Base-by-base conservation (phyloP, 1,140 invertebrate genomes). In the Macrotrachela quadricornifera region DNA sequence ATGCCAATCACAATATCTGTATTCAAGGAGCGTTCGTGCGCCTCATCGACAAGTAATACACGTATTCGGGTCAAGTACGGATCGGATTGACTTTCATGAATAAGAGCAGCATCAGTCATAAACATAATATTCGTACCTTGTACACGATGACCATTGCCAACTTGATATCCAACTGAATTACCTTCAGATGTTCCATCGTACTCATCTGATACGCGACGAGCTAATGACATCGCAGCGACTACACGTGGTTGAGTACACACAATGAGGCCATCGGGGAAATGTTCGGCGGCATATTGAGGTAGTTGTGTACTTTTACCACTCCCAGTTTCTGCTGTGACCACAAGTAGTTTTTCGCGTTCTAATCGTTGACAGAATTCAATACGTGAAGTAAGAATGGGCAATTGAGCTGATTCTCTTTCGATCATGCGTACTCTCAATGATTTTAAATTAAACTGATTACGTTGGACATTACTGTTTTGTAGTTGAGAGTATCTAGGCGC, bases 41-140 rank as follows among this genome's bases (percentile, higher is more conserved):
- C 91, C 76, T 97, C 91, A 66, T 96, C 91, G 90, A 96, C 96
- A 47, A 96, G 94, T 50, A 96, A 77, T 0, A 83, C 86, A 62
- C 83, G 83, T 70, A 96, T 96, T 63, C 87, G 78, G 64, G 95
- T 91, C 46, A 97, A 71, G 67, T 96, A 90, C 0, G 86, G 78
- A 63, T 96, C 90, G 1, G 88, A 71, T 15, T 96, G 74, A 51
- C 87, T 92, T 69, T 97, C 91, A 54, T 91, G 73, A 4, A 96
- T 70, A 47, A 97, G 69, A 60, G 97, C 96, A 74, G 91, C 91
- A 70, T 97, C 91, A 0, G 92, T 97, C 90, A 96, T 95, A 65
- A 96, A 96, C 68, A 95, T 95, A 43, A 96, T 92, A 11, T 91
- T 78, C 0, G 90, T 95, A 64, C 84, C 75, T 66, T 76, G 62